Evolutionary conservation across 1,140 invertebrate genomes (phyloP).

Genomic region (Melitaea cinxia): DNA sequence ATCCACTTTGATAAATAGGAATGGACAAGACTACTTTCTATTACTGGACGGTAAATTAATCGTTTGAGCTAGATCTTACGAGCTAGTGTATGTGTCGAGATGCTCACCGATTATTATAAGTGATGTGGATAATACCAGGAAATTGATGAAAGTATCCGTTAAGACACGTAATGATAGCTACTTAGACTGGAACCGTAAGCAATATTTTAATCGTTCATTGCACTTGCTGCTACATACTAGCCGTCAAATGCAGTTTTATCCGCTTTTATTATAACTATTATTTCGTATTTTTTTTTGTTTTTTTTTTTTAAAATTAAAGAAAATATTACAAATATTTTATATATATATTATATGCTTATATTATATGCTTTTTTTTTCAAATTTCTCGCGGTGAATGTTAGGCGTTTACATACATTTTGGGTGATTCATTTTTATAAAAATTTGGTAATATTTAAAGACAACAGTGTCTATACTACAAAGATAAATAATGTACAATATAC

Average conservation of each 20-base stretch:
- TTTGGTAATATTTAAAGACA: no score
- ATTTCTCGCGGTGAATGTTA: no score
- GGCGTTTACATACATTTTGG: no score
- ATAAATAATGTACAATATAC: no score
- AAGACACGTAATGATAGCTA: constrained; percentile 6
- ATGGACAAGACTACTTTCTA: constrained; percentile 45
- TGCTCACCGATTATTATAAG: constrained; percentile 29
- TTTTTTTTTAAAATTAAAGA: no score
- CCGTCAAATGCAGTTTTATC: no score
- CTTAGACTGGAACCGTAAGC: not conserved
- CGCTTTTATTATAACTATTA: not conserved
- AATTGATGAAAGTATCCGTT: constrained; percentile 34
- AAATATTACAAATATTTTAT: no score
- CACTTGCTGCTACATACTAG: not conserved
- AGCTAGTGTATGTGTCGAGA: constrained; percentile 15
- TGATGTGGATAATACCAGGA: constrained; percentile 47
- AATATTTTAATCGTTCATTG: constrained; percentile 12
- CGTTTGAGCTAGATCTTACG: constrained; percentile 34
- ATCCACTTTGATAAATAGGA: not conserved
- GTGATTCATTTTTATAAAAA: no score
- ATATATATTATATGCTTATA: no score
- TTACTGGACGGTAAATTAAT: constrained; percentile 45
- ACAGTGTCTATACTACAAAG: no score
- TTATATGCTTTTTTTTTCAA: no score
- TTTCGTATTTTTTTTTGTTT: no score